These are phyloP conservation scores for Leptinotarsa peninsularis DNA, from an alignment of 2,888 invertebrate genomes.

Conservation along the genomic window DNA sequence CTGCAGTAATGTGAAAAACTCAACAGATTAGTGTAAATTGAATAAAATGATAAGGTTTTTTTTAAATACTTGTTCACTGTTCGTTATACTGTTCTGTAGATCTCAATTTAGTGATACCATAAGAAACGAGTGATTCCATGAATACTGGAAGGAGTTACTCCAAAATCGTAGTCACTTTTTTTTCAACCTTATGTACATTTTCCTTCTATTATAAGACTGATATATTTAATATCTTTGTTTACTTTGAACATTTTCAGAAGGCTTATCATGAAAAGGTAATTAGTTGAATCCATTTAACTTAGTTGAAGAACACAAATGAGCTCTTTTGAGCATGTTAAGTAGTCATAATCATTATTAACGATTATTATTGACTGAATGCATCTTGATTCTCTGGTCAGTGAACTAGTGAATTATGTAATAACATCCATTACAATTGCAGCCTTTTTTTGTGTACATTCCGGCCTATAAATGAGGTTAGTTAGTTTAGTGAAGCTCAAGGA, in stretches of 20 bases:
- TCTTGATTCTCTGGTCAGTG: too few relatives aligned
- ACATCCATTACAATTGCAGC: slow-evolving; percentile 15
- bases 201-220: slow-evolving; percentile 7
- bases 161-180: too few relatives aligned
- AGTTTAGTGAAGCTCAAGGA: slow-evolving; percentile 20
- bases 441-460: slow-evolving; percentile 24
- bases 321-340: neutral
- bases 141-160: too few relatives aligned
- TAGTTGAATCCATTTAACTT: neutral
- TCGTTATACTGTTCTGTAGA: neutral
- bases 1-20: neutral
- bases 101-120: neutral
- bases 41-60: neutral
- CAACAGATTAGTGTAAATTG: neutral
- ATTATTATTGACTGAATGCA: neutral
- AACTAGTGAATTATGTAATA: neutral
- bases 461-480: slow-evolving; percentile 20
- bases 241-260: neutral
- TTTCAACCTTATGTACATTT: neutral
- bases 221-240: neutral
- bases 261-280: neutral
- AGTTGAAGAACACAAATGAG: neutral
- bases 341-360: neutral
- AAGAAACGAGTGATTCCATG: too few relatives aligned
- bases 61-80: too few relatives aligned